Conservation (phyloP, 2,888 invertebrate species). For the Pandemis cinnamomeana region DNA sequence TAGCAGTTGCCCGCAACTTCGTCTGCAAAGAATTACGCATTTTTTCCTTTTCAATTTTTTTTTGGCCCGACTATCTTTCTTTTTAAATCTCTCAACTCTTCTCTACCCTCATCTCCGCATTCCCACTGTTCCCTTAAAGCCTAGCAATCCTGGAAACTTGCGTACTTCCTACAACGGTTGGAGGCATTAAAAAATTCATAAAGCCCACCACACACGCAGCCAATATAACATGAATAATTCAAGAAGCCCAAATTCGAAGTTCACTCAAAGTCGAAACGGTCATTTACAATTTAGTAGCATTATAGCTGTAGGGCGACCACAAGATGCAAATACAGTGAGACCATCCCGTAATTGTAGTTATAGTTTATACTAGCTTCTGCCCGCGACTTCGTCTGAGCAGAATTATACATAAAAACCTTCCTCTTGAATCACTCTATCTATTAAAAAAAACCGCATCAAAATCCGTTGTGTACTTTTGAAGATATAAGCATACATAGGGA, state of each 20-base stretch:
- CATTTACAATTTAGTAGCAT: conserved; percentile 75
- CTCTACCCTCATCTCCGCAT: background rate
- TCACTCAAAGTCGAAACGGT: conserved; percentile 70
- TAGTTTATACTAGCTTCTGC: too few relatives aligned
- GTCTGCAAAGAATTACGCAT: too few relatives aligned
- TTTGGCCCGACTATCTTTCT: too few relatives aligned
- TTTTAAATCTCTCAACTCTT: too few relatives aligned
- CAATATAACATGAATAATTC: conserved; percentile 72
- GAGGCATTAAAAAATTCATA: conserved; percentile 40
- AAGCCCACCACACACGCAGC: conserved; percentile 50
- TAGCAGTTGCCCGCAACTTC: too few relatives aligned
- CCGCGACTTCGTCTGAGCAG: too few relatives aligned
- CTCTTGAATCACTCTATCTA: too few relatives aligned
- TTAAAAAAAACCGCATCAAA: too few relatives aligned
- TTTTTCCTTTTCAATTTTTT: too few relatives aligned
- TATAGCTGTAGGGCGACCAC: conserved; percentile 51
- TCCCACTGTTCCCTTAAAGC: background rate
- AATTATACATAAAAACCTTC: too few relatives aligned
- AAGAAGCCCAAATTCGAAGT: conserved; percentile 68
- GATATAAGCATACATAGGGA: too few relatives aligned
- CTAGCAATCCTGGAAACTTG: conserved; percentile 10
- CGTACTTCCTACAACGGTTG: conserved; percentile 10
- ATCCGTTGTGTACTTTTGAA: too few relatives aligned
- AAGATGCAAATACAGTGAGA: background rate
- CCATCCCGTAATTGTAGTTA: background rate